These are phyloP conservation scores for Cichladusa arquata DNA, from an alignment of 2,113 vertebrate genomes.

Conservation along the genomic window DNA sequence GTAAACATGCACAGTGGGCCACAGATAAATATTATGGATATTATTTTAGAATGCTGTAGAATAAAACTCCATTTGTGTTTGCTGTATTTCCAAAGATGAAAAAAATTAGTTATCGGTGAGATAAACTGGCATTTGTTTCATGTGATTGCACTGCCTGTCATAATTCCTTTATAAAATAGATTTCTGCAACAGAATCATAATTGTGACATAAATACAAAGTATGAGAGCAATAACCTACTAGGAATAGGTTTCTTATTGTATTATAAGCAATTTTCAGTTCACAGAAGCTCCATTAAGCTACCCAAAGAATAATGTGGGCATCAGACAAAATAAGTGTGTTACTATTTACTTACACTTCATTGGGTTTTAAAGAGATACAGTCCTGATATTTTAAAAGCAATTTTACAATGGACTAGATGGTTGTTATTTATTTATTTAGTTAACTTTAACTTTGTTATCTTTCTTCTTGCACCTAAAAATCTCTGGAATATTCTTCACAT, in stretches of 20 bases:
- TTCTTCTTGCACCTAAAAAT: background rate
- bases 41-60: background rate
- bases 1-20: background rate
- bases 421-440: background rate
- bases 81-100: slow-evolving; percentile 6
- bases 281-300: slow-evolving; percentile 26
- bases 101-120: slow-evolving; percentile 26
- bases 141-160: background rate
- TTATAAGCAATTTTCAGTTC: slow-evolving; percentile 36
- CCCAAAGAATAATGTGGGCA: background rate
- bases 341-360: background rate
- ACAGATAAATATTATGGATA: background rate
- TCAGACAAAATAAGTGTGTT: background rate
- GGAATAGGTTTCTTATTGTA: slow-evolving; percentile 24
- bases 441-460: background rate
- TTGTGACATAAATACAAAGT: slow-evolving; percentile 45
- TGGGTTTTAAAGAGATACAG: slow-evolving; percentile 7
- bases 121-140: slow-evolving; percentile 23
- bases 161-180: slow-evolving; percentile 38
- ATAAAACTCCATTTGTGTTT: slow-evolving; percentile 24
- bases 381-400: background rate
- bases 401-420: background rate
- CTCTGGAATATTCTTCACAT: background rate
- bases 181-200: slow-evolving; percentile 45
- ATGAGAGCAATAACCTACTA: slow-evolving; percentile 42